Evolutionary conservation across 2,113 vertebrate species (phyloP).

Genomic region (Gopherus evgoodei): DNA sequence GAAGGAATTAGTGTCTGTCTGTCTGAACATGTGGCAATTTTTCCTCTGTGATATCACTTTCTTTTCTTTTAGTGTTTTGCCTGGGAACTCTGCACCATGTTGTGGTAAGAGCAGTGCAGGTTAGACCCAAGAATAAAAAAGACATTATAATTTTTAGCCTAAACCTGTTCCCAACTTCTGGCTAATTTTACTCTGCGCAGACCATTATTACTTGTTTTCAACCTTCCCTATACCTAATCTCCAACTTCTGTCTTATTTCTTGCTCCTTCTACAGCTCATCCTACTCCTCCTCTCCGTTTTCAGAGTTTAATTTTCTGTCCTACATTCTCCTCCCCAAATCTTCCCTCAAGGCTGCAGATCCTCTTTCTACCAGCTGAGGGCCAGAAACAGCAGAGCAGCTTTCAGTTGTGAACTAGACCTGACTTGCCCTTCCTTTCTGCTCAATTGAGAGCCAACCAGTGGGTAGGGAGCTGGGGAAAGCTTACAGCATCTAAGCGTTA

Average conservation of each 20-base stretch:
- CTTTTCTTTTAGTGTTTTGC: neutral
- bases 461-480: neutral
- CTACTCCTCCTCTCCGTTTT: neutral
- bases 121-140: neutral
- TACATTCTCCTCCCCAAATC: neutral
- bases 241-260: neutral
- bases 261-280: neutral
- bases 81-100: neutral
- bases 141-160: neutral
- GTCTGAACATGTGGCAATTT: fast-evolving
- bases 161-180: neutral
- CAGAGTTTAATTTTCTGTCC: neutral
- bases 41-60: neutral
- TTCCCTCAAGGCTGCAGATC: neutral
- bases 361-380: neutral
- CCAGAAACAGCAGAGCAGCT: neutral
- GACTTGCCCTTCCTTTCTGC: neutral
- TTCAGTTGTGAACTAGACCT: neutral
- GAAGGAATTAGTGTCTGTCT: neutral
- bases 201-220: neutral
- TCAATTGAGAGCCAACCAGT: conserved; percentile 16
- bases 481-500: neutral
- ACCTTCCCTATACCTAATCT: neutral
- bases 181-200: neutral
- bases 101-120: fast-evolving